Evolutionary conservation across 1,140 invertebrate genomes (phyloP).

Genomic region (Portunus trituberculatus): DNA sequence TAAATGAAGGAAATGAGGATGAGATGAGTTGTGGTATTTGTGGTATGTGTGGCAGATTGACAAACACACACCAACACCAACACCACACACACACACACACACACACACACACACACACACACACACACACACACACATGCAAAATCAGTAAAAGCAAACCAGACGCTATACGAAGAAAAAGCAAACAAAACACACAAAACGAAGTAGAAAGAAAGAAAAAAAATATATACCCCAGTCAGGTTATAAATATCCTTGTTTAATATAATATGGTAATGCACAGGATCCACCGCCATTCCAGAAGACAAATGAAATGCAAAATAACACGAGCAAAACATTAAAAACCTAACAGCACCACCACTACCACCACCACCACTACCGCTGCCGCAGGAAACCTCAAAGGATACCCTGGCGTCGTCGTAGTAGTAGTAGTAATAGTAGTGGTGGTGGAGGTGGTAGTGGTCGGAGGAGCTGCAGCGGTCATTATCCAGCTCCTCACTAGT

Average conservation of each 20-base stretch:
- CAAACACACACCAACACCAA: too few relatives aligned
- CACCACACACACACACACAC: too few relatives aligned
- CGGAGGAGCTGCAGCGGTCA: neutral
- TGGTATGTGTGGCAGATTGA: too few relatives aligned
- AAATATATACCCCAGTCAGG: neutral
- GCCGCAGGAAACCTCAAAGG: neutral
- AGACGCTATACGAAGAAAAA: neutral
- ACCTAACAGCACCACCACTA: neutral
- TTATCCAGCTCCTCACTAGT: neutral
- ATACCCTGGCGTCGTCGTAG: too few relatives aligned
- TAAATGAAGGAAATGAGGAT: too few relatives aligned
- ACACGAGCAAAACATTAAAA: neutral
- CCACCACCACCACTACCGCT: neutral
- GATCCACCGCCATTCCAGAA: conserved; percentile 44
- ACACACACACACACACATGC: too few relatives aligned
- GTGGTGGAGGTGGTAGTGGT: neutral
- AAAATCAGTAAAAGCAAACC: too few relatives aligned
- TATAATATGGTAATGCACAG: conserved; percentile 58
- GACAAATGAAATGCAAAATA: conserved; percentile 41
- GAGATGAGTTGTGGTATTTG: too few relatives aligned
- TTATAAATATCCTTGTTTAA: conserved; percentile 61
- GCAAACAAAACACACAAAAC: neutral
- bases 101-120: too few relatives aligned
- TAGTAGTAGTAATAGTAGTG: too few relatives aligned
- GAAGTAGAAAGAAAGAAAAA: neutral